These are phyloP conservation scores for Hypomecis atomaria DNA, from an alignment of 2,888 invertebrate genomes.

Conservation along the genomic window DNA sequence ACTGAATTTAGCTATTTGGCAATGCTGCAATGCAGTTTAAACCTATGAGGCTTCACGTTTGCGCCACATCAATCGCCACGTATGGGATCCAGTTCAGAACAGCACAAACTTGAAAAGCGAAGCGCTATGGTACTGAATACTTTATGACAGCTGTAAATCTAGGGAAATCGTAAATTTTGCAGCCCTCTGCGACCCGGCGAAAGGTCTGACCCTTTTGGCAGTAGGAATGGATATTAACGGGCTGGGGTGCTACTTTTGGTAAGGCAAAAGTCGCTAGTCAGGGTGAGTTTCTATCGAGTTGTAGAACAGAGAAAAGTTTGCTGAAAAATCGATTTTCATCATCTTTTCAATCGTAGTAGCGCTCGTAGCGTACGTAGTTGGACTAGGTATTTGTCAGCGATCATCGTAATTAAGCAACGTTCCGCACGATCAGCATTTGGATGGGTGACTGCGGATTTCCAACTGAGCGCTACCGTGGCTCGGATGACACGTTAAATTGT, in stretches of 20 bases:
- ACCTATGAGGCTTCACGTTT: not conserved
- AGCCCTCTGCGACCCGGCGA: slow-evolving; percentile 55
- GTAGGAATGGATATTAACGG: slow-evolving; percentile 61
- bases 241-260: slow-evolving; percentile 13
- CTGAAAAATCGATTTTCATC: no score
- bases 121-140: slow-evolving; percentile 64
- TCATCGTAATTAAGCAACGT: no score
- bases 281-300: slow-evolving; percentile 13
- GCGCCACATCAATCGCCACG: not conserved
- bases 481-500: no score
- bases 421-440: no score
- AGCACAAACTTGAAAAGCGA: slow-evolving; percentile 53
- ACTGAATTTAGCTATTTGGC: no score
- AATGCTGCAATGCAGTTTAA: no score
- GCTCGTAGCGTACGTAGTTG: no score
- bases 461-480: no score
- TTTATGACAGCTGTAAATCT: slow-evolving; percentile 78
- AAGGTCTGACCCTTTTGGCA: slow-evolving; percentile 58
- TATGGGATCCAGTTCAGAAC: slow-evolving; percentile 19
- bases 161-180: slow-evolving; percentile 75
- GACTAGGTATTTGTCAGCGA: no score
- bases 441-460: no score
- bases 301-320: not conserved
- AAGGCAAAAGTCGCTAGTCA: not conserved
- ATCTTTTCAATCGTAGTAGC: no score